Evolutionary conservation across 2,888 invertebrate species (phyloP).

Genomic region (Sturmia bella): DNA sequence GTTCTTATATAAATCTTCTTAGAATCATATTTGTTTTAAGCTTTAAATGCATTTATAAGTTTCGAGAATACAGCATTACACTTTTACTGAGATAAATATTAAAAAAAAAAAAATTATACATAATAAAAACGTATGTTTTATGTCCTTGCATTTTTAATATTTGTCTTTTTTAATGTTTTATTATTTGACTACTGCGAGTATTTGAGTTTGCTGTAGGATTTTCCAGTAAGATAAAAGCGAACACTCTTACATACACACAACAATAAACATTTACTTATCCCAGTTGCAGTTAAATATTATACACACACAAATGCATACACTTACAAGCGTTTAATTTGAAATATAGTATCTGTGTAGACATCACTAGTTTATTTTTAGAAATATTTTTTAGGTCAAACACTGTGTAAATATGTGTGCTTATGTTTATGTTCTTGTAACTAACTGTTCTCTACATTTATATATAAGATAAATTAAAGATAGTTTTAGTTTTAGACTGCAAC

Average conservation of each 20-base stretch:
- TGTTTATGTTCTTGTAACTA: constrained; percentile 21
- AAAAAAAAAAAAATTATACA: constrained; percentile 45
- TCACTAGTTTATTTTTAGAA: constrained; percentile 2
- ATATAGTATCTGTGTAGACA: constrained; percentile 15
- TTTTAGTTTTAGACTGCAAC: constrained; percentile 57
- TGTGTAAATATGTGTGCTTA: constrained; percentile 59
- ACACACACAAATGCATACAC: constrained; percentile 1
- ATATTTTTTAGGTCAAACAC: constrained; percentile 63
- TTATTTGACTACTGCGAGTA: constrained; percentile 15
- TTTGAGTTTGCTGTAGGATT: constrained; percentile 15
- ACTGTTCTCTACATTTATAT: constrained; percentile 42
- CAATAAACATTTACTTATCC: constrained; percentile 50
- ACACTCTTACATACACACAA: neutral
- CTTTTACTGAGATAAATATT: constrained; percentile 14
- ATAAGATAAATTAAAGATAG: constrained; percentile 71
- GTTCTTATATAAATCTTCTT: no score
- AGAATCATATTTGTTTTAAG: neutral
- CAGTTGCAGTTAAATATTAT: constrained; percentile 33
- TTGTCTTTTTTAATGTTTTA: constrained; percentile 38
- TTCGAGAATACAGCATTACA: constrained; percentile 13
- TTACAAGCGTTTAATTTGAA: constrained; percentile 2
- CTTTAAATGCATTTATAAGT: constrained; percentile 22
- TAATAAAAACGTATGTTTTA: constrained; percentile 25
- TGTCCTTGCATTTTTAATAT: constrained; percentile 32
- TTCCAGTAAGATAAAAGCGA: constrained; percentile 25